Conservation (phyloP, 2,113 vertebrate genomes). For the Lethenteron reissneri region DNA sequence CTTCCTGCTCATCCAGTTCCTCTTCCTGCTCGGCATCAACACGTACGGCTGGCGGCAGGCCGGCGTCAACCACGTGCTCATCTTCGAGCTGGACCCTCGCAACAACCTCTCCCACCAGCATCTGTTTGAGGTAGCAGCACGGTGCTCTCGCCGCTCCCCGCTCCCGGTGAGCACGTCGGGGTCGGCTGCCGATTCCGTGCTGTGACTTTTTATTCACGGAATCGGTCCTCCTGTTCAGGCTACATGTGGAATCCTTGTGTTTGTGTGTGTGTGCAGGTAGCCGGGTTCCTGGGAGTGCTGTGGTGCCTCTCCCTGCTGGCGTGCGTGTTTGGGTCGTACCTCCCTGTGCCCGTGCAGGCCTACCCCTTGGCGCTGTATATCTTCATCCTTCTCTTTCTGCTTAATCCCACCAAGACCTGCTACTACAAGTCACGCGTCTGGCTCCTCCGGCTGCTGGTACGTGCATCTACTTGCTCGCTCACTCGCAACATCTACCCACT, state of each 20-base stretch:
- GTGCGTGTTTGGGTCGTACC: conserved; percentile 58
- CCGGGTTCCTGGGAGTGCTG: conserved; percentile 78
- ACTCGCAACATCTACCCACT: too few relatives aligned
- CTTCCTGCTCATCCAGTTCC: conserved; percentile 91
- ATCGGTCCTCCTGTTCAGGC: too few relatives aligned
- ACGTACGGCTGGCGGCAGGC: conserved; percentile 79
- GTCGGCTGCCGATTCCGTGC: too few relatives aligned
- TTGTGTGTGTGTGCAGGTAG: conserved; percentile 34
- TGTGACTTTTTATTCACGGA: too few relatives aligned
- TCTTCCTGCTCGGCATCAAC: conserved; percentile 86
- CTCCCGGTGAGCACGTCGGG: too few relatives aligned
- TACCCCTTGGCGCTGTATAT: conserved; percentile 81
- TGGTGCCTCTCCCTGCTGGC: conserved; percentile 91
- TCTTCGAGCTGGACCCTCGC: conserved; percentile 83
- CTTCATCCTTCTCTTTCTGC: conserved; percentile 85
- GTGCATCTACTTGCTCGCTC: conserved; percentile 17
- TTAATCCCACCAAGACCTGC: conserved; percentile 87
- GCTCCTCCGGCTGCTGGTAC: conserved; percentile 89
- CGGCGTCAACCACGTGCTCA: conserved; percentile 86
- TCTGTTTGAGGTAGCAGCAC: conserved; percentile 57
- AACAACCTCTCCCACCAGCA: conserved; percentile 87
- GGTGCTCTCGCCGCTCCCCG: too few relatives aligned
- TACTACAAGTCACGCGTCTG: conserved; percentile 99
- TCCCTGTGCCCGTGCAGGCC: conserved; percentile 54
- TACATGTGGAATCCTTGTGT: not conserved